Evolutionary conservation across 2,888 invertebrate genomes (phyloP).

Genomic region (Ornithoptera alexandrae): DNA sequence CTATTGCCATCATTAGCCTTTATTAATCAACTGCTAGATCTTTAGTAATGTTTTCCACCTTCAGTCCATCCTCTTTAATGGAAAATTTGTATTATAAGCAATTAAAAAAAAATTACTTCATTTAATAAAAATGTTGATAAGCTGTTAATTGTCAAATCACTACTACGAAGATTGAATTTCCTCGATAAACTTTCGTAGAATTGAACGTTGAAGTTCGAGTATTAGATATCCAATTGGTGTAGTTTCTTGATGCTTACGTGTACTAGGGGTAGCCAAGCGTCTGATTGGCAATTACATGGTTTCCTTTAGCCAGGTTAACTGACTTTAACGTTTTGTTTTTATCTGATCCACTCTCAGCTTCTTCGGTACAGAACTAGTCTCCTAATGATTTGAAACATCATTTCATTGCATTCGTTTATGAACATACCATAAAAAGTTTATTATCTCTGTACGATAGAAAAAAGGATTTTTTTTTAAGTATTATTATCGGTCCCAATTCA

Average conservation of each 20-base stretch:
- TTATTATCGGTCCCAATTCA: no score
- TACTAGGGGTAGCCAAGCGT: constrained; percentile 46
- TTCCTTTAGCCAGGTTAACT: constrained; percentile 45
- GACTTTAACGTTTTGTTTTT: constrained; percentile 29
- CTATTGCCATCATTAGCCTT: no score
- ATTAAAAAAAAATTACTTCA: neutral
- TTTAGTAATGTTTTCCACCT: no score
- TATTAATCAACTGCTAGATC: no score
- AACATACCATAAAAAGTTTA: neutral
- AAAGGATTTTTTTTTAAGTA: no score
- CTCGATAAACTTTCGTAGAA: neutral
- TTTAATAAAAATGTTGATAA: neutral
- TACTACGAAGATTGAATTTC: neutral
- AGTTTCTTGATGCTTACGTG: constrained; percentile 27
- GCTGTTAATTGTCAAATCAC: neutral
- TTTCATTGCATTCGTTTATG: no score
- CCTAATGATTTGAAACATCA: no score
- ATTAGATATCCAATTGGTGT: constrained; percentile 31
- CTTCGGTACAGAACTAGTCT: neutral
- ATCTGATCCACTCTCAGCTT: constrained; percentile 8
- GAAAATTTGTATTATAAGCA: no score
- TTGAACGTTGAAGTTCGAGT: constrained; percentile 13
- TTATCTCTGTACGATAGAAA: no score
- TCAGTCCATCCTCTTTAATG: no score
- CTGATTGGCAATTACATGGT: constrained; percentile 57